Conservation (phyloP, 2,113 vertebrate genomes). For the Crypturellus undulatus region DNA sequence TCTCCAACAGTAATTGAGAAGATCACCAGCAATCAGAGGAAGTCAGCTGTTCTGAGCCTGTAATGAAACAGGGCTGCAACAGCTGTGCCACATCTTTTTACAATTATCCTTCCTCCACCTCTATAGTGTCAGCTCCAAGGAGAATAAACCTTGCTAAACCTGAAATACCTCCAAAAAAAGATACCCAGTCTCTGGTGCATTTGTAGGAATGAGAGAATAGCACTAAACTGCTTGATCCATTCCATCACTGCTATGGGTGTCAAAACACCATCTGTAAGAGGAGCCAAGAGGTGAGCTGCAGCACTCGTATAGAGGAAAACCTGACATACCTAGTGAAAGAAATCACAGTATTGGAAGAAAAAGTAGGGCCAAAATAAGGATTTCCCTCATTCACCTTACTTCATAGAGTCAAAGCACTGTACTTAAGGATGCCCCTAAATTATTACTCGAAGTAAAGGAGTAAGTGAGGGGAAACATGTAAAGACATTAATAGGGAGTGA, state of each 20-base stretch:
- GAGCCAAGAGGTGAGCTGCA: background rate
- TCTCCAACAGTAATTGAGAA: conserved; percentile 24
- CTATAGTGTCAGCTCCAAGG: conserved; percentile 1
- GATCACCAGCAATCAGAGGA: conserved; percentile 54
- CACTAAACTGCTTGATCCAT: background rate
- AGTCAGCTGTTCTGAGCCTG: conserved; percentile 47
- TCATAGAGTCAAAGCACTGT: too few species aligned
- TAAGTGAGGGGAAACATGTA: background rate
- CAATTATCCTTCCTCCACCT: conserved; percentile 59
- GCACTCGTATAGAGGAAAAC: background rate
- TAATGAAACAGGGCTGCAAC: conserved; percentile 47
- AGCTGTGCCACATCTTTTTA: conserved; percentile 53
- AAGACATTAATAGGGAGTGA: background rate
- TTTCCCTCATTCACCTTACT: background rate
- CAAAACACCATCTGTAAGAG: background rate
- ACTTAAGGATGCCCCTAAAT: background rate
- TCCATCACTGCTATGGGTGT: background rate
- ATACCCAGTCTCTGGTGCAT: background rate
- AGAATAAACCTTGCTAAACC: conserved; percentile 1
- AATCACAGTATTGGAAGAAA: background rate
- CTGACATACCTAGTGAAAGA: too few species aligned
- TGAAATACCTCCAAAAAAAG: conserved; percentile 6
- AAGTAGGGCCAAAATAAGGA: background rate
- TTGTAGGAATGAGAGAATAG: background rate
- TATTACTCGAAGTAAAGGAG: background rate